Evolutionary conservation across 1,140 invertebrate species (phyloP).

Genomic region (Lamellibrachia luymesi): DNA sequence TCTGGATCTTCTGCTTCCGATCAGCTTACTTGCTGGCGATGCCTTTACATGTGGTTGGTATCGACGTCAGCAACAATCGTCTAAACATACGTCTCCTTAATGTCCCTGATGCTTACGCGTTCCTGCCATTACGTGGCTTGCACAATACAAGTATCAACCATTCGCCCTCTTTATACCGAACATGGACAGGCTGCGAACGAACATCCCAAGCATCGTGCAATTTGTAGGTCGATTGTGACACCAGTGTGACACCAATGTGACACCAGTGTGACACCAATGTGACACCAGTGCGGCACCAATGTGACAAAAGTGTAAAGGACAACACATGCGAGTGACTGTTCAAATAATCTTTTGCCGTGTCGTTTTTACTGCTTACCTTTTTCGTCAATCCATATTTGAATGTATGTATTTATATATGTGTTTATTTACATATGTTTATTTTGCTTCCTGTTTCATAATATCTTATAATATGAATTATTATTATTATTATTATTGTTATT

Average conservation of each 20-base stretch:
- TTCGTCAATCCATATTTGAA: not conserved
- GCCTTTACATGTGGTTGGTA: not conserved
- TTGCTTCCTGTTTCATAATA: not conserved
- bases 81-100: not conserved
- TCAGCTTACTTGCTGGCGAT: not conserved
- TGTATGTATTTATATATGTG: not conserved
- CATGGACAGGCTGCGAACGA: not conserved
- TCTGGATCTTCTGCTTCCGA: not conserved
- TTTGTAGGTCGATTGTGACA: not conserved
- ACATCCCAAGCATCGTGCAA: not conserved
- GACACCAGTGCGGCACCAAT: not conserved
- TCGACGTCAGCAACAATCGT: not conserved
- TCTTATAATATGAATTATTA: not conserved
- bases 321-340: not conserved
- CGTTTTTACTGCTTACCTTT: not conserved
- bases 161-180: not conserved
- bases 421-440: not conserved
- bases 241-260: not conserved
- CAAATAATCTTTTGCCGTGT: not conserved
- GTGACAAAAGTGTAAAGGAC: not conserved
- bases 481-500: not conserved
- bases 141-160: not conserved
- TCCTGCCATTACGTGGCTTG: not conserved
- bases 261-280: not conserved
- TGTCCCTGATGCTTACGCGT: not conserved